A percentile compares a stretch with the other conserved stretches of the same genome.
These are phyloP conservation scores for Tarsius wallacei DNA, from an alignment of 2,797 vertebrate genomes.

Conservation along the genomic window DNA sequence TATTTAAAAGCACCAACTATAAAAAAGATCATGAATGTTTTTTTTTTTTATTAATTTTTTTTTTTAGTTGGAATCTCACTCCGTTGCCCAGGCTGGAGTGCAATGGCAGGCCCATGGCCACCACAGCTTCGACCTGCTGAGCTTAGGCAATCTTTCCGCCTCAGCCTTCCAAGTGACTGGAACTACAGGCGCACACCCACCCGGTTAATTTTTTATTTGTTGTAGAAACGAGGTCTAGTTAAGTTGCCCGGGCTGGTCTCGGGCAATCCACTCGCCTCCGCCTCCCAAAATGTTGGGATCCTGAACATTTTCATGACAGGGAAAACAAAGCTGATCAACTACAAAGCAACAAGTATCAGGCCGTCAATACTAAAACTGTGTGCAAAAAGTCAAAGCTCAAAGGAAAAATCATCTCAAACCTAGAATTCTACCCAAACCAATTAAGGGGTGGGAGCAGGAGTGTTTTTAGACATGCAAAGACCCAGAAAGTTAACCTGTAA, in stretches of 20 bases:
- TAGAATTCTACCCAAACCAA: not conserved
- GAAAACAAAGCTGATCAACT: not conserved
- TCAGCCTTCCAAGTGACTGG: no score
- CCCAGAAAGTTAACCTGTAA: not conserved
- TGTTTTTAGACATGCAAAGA: not conserved
- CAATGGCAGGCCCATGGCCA: no score
- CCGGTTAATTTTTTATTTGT: no score
- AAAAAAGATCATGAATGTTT: not conserved
- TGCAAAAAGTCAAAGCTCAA: not conserved
- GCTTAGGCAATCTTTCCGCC: no score
- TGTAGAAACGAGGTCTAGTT: no score
- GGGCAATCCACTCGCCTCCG: no score
- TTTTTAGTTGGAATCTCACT: no score
- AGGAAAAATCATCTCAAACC: not conserved
- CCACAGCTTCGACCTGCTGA: no score
- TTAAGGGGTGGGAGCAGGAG: accelerated
- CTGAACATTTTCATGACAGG: not conserved
- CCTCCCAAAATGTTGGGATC: not conserved
- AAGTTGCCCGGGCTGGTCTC: no score
- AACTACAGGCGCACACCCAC: no score
- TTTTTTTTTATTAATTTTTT: no score
- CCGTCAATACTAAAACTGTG: not conserved
- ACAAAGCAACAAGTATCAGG: not conserved
- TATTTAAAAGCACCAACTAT: not conserved
- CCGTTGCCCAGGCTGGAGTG: no score